A percentile compares a stretch with the other conserved stretches of the same genome.
phyloP scores from a whole-genome alignment of 2,113 vertebrate species.

The Salvelinus alpinus region DNA sequence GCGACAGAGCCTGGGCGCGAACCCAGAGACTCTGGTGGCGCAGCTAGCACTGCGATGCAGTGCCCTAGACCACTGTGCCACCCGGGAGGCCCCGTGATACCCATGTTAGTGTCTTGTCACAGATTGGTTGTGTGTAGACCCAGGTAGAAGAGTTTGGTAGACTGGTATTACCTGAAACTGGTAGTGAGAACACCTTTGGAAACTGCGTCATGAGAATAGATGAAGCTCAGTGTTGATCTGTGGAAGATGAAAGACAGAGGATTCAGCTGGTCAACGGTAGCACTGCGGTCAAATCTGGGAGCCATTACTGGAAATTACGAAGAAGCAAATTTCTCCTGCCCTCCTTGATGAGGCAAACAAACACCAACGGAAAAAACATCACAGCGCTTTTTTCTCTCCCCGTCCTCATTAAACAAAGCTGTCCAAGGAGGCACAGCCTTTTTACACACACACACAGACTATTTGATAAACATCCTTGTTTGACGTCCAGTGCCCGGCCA shows the following conservation, averaged over 20 bases:
- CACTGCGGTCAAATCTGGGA: not conserved
- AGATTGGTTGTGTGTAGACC: too few relatives aligned
- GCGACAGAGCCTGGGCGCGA: too few relatives aligned
- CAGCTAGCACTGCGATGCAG: too few relatives aligned
- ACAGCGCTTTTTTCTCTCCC: slow-evolving; percentile 43
- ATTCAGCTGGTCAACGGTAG: not conserved
- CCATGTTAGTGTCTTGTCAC: too few relatives aligned
- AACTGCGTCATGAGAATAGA: too few relatives aligned
- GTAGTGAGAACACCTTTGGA: too few relatives aligned
- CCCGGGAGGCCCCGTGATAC: too few relatives aligned
- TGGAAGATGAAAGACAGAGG: not conserved
- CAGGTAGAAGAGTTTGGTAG: too few relatives aligned
- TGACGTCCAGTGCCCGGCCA: slow-evolving; percentile 56
- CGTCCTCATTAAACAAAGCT: slow-evolving; percentile 43
- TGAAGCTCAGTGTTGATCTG: not conserved
- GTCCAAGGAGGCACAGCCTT: slow-evolving; percentile 46
- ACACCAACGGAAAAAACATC: slow-evolving; percentile 44
- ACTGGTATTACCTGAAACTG: too few relatives aligned
- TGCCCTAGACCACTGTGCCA: too few relatives aligned
- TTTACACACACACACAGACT: slow-evolving; percentile 50
- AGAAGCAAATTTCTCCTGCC: slow-evolving; percentile 20
- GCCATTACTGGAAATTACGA: slow-evolving; percentile 4
- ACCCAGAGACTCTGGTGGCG: too few relatives aligned
- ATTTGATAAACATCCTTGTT: slow-evolving; percentile 76
- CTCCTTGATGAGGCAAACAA: slow-evolving; percentile 9